Evolutionary conservation across 2,888 invertebrate genomes (phyloP), one percentile per base, ranked within the genome.

Genomic region (Acanthacorydalis orientalis): DNA sequence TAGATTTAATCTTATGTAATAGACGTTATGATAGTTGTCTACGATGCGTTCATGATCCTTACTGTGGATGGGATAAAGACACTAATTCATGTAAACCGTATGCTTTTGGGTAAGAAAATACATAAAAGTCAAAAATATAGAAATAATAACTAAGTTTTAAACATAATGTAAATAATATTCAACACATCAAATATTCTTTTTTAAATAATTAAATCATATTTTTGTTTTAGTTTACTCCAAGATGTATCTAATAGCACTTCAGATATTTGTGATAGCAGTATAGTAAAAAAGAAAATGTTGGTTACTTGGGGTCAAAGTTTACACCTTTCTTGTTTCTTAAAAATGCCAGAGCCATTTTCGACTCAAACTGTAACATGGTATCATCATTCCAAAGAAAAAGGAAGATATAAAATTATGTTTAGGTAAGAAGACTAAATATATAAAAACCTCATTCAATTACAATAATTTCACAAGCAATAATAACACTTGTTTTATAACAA

Each of bases 61-160:
- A 79, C 58, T 80, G 80, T 56, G 78, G 78, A n/a, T 80, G 80
- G 80, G 78, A 78, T 57, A 74, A 74, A 55, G 74, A 76, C 56
- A 68, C 70, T 1, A 71, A 69, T 1, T 66, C 68, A 10, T 77
- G 77, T 58, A 70, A 72, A 45, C 70, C 74, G 0, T 75, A 74
- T 59, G 64, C 68, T n/a, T 71, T 73, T 7, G 71, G 68, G 31
- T 33, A 7, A n/a, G 37, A n/a, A 37, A 37, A 37, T 7, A 2
- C 4, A 4, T 2, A 37, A 37, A 4, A 37, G 7, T n/a, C 12
- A 37, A 11, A 37, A 37, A 37, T 37, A 37, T 37, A n/a, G 3
- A n/a, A n/a, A 37, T 37, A 37, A n/a, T 37, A 37, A 23, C 6
- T 23, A 23, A 23, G 6, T 6, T 23, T 23, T 23, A 23, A 23